Percentiles rank a stretch among this genome's conserved stretches.
Conservation (phyloP, 1,140 invertebrate species). For the Hylaeus anthracinus region DNA sequence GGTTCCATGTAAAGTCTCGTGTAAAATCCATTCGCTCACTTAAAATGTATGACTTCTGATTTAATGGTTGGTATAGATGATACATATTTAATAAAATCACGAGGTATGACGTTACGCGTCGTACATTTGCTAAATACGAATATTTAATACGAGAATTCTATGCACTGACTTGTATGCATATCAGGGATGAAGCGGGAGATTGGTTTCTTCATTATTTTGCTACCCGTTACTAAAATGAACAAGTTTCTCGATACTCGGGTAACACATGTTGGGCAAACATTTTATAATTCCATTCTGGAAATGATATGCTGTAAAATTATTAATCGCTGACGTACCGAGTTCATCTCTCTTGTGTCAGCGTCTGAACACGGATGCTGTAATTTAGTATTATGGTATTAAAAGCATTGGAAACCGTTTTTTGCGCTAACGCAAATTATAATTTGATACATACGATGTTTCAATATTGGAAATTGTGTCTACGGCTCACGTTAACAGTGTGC, state of each 20-base stretch:
- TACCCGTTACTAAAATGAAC: not conserved
- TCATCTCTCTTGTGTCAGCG: conserved; percentile 22
- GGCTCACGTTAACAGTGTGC: not conserved
- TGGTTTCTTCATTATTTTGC: not conserved
- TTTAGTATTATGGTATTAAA: conserved; percentile 57
- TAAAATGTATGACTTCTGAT: conserved; percentile 21
- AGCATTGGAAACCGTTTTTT: conserved; percentile 62
- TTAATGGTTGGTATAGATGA: conserved; percentile 17
- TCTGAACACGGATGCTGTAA: conserved; percentile 41
- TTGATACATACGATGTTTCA: conserved; percentile 46
- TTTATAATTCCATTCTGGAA: conserved; percentile 12
- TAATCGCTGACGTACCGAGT: conserved; percentile 33
- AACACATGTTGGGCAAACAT: conserved; percentile 16
- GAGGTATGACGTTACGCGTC: not conserved
- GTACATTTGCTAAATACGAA: not conserved
- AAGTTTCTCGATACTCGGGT: not conserved
- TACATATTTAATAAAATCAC: conserved; percentile 8
- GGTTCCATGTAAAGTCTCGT: not conserved
- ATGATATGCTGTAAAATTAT: conserved; percentile 35
- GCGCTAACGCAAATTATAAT: conserved; percentile 37
- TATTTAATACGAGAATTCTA: conserved; percentile 19
- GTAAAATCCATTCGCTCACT: not conserved
- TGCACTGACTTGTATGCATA: conserved; percentile 25
- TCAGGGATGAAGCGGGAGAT: conserved; percentile 10
- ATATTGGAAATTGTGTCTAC: conserved; percentile 28